Base-by-base conservation (phyloP, 1,140 invertebrate genomes). In the Drosophila ananassae region DNA sequence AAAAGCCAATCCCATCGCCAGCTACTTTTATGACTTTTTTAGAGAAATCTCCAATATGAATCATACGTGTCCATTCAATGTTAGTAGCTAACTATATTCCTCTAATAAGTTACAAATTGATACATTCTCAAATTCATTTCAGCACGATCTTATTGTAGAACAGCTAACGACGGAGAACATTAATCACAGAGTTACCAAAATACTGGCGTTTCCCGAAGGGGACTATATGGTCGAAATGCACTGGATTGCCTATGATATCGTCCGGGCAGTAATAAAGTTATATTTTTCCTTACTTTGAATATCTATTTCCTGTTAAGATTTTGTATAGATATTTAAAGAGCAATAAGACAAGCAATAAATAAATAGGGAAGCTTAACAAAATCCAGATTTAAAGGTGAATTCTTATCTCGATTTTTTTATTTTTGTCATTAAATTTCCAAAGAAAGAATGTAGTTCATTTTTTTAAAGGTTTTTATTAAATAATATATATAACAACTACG, bases 381-480 rank as follows among this genome's bases (percentile, higher is more conserved):
- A 28, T 28, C 25, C 25, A 1, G 6, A 6, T 28, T 6, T 28
- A 1, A 28, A 1, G 5, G 6, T 28, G 7, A 6, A 5, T 28
- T 28, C 25, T 6, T 28, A 28, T 28, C 25, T 28, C 25, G 6
- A 6, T 28, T 28, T 28, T 28, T 28, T 28, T 4, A 28, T 2
- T 3, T 44, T 3, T n/a, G 4, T 8, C 24, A 12, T 25, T 2
- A 24, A 44, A 37, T 12, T n/a, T n/a, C 10, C 12, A 37, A 37
- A 37, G 12, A 0, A 37, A 3, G 34, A 3, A 37, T 4, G 2
- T 30, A 30, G 4, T 8, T 10, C 2, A 32, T 37, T 37, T 37
- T 75, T 74, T 75, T 57, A 5, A 71, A 64, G 56, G 39, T 78
- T 87, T 85, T 71, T 69, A 71, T 71, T 77, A 89, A 82, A 85